Evolutionary conservation across 2,888 invertebrate species (phyloP).

Genomic region (Odontocolon sp.): DNA sequence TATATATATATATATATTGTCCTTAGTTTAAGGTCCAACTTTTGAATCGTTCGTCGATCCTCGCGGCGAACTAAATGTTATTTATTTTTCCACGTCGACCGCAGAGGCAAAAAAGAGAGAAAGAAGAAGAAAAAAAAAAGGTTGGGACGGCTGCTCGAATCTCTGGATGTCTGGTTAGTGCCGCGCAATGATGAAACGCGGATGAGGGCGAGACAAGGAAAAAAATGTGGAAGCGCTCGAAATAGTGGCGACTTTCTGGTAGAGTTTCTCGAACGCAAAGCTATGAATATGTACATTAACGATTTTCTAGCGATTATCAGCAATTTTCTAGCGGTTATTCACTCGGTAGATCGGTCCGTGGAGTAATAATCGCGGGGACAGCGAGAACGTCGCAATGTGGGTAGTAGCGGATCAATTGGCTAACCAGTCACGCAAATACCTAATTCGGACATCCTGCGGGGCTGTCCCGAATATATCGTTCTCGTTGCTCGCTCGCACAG

Average conservation of each 20-base stretch:
- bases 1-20: too few species aligned
- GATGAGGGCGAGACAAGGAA: conserved; percentile 7
- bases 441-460: conserved; percentile 68
- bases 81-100: conserved; percentile 64
- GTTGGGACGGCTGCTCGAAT: conserved; percentile 53
- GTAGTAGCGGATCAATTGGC: conserved; percentile 64
- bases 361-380: too few species aligned
- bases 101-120: conserved; percentile 20
- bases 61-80: conserved; percentile 39
- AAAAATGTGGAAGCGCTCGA: conserved; percentile 38
- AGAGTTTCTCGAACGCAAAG: conserved; percentile 6
- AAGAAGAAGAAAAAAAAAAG: conserved; percentile 40
- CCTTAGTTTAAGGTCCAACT: too few species aligned
- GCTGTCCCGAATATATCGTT: conserved; percentile 56
- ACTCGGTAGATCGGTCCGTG: not conserved
- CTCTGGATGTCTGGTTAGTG: conserved; percentile 54
- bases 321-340: not conserved
- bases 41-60: conserved; percentile 17
- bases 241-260: conserved; percentile 54
- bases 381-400: not conserved
- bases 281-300: not conserved
- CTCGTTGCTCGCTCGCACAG: not conserved
- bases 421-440: conserved; percentile 64
- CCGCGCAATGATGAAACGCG: conserved; percentile 41
- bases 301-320: not conserved